Base-by-base conservation (phyloP, 2,888 invertebrate species). In the Dicyrtomina minuta region DNA sequence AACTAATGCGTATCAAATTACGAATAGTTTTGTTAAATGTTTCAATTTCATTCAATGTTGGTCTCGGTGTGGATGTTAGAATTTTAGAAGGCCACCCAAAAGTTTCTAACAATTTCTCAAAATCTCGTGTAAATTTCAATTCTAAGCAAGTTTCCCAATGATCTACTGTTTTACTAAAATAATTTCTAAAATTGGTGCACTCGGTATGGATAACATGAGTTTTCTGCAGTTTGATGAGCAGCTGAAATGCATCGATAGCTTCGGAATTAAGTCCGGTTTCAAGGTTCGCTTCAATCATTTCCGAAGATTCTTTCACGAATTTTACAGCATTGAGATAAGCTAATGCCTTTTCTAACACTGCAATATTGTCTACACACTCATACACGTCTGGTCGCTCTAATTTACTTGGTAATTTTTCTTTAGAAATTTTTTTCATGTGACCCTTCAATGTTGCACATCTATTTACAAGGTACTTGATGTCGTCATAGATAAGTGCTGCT, bases 41-140 rank as follows among this genome's bases (percentile, higher is more conserved):
- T 53, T 78, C 73, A 49, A 75, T 74, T 12, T 62, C 61, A 44
- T 77, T 74, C 41, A 77, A 68, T 5, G 77, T 74, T 8, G 77
- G 77, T 33, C 65, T 71, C 10, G 77, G 77, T 33, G 67, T 71
- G 4, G 74, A 62, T 41, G 71, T 68, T 58, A 71, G 70, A 1
- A 74, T 58, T 8, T 66, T 72, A 41, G 68, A 61, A 15, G 78
- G 78, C 78, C 78, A 78, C 0, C 76, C 76, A 68, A 78, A 74
- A 6, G 70, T 56, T 66, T 73, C 70, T 4, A 78, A 64, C 12
- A 74, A 20, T 13, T 75, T 71, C 56, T 75, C 75, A 44, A 76
- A 78, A 65, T 75, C 76, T 12, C 74, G 75, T 43, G 72, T 68
- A 26, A 76, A 69, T 62, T 74, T 76, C 53, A 65, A 62, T 49